Conservation (phyloP, 2,797 vertebrate species). For the Pipistrellus nathusii region DNA sequence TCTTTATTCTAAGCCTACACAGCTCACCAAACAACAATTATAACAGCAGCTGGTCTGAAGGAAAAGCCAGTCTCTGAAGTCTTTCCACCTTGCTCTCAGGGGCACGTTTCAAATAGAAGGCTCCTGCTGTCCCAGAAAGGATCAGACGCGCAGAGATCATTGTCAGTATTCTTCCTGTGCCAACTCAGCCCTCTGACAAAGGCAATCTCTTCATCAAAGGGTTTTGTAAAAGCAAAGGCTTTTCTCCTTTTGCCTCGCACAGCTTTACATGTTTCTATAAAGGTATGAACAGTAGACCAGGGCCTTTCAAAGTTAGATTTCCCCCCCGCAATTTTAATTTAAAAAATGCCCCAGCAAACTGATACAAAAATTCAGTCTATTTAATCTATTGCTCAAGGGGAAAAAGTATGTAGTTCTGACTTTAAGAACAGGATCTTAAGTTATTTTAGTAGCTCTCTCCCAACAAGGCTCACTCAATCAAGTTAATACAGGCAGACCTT, state of each 20-base stretch:
- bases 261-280: constrained; percentile 47
- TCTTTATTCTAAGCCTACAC: constrained; percentile 27
- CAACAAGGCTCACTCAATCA: not conserved
- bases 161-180: constrained; percentile 25
- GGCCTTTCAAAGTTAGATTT: constrained; percentile 12
- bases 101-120: constrained; percentile 73
- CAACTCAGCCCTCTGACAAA: constrained; percentile 64
- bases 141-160: constrained; percentile 31
- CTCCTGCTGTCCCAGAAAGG: constrained; percentile 76
- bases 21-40: constrained; percentile 25
- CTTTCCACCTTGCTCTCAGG: constrained; percentile 60
- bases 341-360: constrained; percentile 27
- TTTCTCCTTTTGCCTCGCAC: constrained; percentile 25
- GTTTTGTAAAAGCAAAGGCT: constrained; percentile 50
- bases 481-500: not conserved
- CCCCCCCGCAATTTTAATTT: constrained; percentile 2
- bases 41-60: constrained; percentile 44
- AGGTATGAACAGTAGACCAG: constrained; percentile 14
- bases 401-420: not conserved
- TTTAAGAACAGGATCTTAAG: constrained; percentile 29
- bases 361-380: not conserved
- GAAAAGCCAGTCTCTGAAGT: constrained; percentile 67
- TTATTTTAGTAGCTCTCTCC: not conserved
- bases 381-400: constrained; percentile 19
- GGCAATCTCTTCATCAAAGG: constrained; percentile 60